phyloP scores from a whole-genome alignment of 2,113 vertebrate genomes.

The Thunnus maccoyii region DNA sequence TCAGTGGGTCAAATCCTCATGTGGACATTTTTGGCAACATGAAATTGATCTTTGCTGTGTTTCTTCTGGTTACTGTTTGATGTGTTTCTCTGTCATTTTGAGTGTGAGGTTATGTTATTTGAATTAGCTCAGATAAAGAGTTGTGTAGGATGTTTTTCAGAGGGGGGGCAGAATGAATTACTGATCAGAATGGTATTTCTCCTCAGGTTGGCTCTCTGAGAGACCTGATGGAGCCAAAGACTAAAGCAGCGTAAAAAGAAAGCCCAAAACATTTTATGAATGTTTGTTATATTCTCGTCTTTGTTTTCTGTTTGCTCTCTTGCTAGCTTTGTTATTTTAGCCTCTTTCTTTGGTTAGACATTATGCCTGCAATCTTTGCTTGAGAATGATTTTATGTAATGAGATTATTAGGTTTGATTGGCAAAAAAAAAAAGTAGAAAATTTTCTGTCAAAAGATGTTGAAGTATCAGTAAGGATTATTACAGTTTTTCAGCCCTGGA shows the following conservation, averaged over 20 bases:
- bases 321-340: constrained; percentile 57
- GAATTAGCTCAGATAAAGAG: constrained; percentile 56
- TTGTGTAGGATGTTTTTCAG: constrained; percentile 31
- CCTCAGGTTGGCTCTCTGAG: constrained; percentile 40
- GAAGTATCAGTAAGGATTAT: constrained; percentile 48
- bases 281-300: constrained; percentile 49
- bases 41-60: constrained; percentile 70
- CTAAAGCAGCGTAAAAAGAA: constrained; percentile 46
- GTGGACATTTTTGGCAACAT: constrained; percentile 61
- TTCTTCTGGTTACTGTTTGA: constrained; percentile 69
- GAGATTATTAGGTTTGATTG: constrained; percentile 56
- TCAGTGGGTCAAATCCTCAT: constrained; percentile 26
- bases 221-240: constrained; percentile 66
- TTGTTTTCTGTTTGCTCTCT: constrained; percentile 46
- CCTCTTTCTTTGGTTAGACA: constrained; percentile 55
- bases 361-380: constrained; percentile 60
- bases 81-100: constrained; percentile 70
- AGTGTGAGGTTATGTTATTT: constrained; percentile 59
- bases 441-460: constrained; percentile 53
- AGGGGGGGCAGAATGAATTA: constrained; percentile 42
- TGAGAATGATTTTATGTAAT: constrained; percentile 54
- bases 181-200: constrained; percentile 55
- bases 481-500: constrained; percentile 18
- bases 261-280: constrained; percentile 54
- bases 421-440: constrained; percentile 28